Base-by-base conservation (phyloP, 2,797 vertebrate species). In the Molossus alvarezi region DNA sequence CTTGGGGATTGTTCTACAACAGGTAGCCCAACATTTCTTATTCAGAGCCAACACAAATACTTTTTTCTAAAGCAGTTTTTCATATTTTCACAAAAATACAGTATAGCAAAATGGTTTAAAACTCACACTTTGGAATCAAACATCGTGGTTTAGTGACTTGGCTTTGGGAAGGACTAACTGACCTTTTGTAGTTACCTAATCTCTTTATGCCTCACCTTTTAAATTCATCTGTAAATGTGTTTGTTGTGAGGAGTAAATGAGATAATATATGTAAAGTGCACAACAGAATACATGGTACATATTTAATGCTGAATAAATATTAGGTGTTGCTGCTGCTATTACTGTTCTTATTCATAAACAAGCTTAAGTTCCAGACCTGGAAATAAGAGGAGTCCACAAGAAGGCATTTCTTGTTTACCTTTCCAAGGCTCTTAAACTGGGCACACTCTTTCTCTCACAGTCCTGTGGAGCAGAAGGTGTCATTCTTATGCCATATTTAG, bases 201-300 rank as follows among this genome's bases (percentile, higher is more conserved):
- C 25, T 81, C 29, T 89, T 48, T 13, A 15, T 82, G 55, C 55
- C 29, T 94, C 10, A 45, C 53, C 27, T 86, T 92, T 85, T 69
- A 85, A 91, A 62, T 72, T 95, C 53, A 60, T 48, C n/a, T 88
- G 9, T 71, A 69, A 94, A 55, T 57, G 11, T 51, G 33, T 93
- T 64, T 57, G 25, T 64, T 71, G 67, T 83, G 29, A 86, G 81
- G 29, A 89, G 90, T 92, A 92, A 87, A 69, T 75, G 81, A 77
- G 51, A 60, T 82, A 69, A 67, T 37, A 15, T 86, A 48, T 64
- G 25, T 89, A 76, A 21, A 48, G 12, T 92, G 2, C 6, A 45
- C 72, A 86, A 15, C 51, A 53, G 73, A 29, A 41, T 82, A 58
- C 41, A n/a, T 92, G 72, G 45, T 53, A 69, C 17, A 15, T 85